These are phyloP conservation scores for Callinectes sapidus DNA, from an alignment of 2,888 invertebrate species.

Conservation along the genomic window DNA sequence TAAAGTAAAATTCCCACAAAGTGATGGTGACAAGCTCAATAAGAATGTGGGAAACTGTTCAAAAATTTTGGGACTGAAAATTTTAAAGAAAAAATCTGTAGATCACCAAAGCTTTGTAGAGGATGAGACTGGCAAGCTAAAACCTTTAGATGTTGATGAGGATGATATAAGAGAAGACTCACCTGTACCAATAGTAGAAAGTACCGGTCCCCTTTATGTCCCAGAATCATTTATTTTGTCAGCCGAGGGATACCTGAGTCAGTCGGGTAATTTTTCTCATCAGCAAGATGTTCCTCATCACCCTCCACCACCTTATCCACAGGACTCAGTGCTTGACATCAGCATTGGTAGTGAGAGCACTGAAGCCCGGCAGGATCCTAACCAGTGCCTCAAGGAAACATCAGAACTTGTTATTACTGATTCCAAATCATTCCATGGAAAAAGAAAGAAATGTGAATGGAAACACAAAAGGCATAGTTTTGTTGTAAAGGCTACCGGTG, in stretches of 20 bases:
- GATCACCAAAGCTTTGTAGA: neutral
- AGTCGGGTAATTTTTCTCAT: neutral
- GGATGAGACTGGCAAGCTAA: neutral
- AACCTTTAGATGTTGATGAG: neutral
- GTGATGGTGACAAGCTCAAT: neutral
- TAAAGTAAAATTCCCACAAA: neutral
- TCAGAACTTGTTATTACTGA: neutral
- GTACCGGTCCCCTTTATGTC: neutral
- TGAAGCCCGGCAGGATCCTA: neutral
- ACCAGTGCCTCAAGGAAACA: neutral
- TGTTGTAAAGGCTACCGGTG: neutral
- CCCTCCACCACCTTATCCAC: constrained; percentile 62
- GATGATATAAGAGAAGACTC: constrained; percentile 4
- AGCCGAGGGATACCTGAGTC: neutral
- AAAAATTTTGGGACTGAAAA: neutral
- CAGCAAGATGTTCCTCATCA: constrained; percentile 45
- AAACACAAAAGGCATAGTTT: neutral
- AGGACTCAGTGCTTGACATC: neutral
- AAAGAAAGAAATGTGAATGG: constrained; percentile 36
- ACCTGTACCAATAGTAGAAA: neutral
- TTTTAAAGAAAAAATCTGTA: neutral
- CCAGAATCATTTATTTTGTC: constrained; percentile 29
- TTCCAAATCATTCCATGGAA: neutral
- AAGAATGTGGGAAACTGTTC: neutral
- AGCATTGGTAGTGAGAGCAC: neutral